A percentile compares a stretch with the other conserved stretches of the same genome.
Conservation (phyloP, 92 coral and sea anemone genomes). For the Bergia sp. region DNA sequence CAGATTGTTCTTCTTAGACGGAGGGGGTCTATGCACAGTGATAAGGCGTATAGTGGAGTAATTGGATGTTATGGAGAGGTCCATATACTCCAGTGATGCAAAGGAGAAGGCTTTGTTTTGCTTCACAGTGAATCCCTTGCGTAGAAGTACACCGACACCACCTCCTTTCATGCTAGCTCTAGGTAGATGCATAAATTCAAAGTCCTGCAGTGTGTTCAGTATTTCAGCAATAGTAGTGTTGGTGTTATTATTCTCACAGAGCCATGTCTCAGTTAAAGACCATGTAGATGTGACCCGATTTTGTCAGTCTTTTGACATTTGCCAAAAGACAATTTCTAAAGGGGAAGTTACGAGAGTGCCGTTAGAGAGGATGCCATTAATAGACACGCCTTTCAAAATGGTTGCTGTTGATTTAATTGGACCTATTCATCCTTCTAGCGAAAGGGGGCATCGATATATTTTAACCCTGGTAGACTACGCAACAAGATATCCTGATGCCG, state of each 20-base stretch:
- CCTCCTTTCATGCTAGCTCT: constrained; percentile 11
- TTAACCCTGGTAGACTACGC: too few species aligned
- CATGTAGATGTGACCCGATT: too few species aligned
- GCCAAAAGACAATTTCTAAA: too few species aligned
- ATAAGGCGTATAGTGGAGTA: constrained; percentile 10
- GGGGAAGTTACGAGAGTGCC: too few species aligned
- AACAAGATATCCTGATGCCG: too few species aligned
- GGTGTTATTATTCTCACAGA: neutral
- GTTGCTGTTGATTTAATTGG: too few species aligned
- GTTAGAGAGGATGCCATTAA: too few species aligned
- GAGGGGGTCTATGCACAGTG: constrained; percentile 34
- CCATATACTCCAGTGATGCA: constrained; percentile 34
- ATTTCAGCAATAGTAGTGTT: constrained; percentile 43
- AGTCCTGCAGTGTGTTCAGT: constrained; percentile 15
- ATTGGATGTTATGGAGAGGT: constrained; percentile 27
- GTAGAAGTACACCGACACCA: constrained; percentile 18
- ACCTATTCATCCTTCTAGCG: too few species aligned
- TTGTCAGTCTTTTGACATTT: too few species aligned
- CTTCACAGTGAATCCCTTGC: constrained; percentile 16
- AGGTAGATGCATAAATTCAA: neutral
- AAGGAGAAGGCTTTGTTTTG: constrained; percentile 25
- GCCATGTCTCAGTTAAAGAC: constrained; percentile 32
- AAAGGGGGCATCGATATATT: too few species aligned
- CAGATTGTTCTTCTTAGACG: constrained; percentile 40
- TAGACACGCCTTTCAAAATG: too few species aligned